These are phyloP conservation scores for Meleagris gallopavo DNA, from an alignment of 2,113 vertebrate species.

Conservation along the genomic window DNA sequence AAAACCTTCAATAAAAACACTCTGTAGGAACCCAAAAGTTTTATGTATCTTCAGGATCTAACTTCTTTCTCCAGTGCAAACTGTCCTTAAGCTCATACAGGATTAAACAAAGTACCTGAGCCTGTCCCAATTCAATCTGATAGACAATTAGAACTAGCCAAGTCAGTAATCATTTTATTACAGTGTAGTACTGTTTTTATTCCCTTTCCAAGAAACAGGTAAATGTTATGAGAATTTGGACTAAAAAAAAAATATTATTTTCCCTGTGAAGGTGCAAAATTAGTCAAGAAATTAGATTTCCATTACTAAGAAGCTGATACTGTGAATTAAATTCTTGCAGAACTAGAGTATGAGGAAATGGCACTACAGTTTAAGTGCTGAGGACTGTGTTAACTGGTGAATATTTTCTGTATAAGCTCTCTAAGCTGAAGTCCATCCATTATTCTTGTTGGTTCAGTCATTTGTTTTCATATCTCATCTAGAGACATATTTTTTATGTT, in stretches of 20 bases:
- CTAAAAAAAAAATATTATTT: background rate
- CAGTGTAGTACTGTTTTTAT: background rate
- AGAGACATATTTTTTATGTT: background rate
- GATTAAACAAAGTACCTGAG: background rate
- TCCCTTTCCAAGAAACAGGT: background rate
- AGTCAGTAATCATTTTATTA: background rate
- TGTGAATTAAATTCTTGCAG: background rate
- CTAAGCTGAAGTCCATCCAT: background rate
- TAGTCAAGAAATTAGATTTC: background rate
- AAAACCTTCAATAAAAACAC: background rate
- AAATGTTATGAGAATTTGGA: background rate
- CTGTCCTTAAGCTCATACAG: background rate
- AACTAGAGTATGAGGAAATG: background rate
- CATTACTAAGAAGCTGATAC: background rate
- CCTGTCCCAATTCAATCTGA: background rate
- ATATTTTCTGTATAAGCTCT: background rate
- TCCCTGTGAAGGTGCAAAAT: background rate
- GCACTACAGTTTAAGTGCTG: background rate
- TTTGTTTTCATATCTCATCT: background rate
- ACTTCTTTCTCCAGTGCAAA: background rate
- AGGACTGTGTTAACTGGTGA: accelerated
- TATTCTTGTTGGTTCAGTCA: background rate
- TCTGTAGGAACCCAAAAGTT: background rate
- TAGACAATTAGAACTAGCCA: background rate
- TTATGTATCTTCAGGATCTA: background rate